Evolutionary conservation across 2,113 vertebrate genomes (phyloP), one percentile per base, ranked within the genome.

Genomic region (Plectropomus leopardus): DNA sequence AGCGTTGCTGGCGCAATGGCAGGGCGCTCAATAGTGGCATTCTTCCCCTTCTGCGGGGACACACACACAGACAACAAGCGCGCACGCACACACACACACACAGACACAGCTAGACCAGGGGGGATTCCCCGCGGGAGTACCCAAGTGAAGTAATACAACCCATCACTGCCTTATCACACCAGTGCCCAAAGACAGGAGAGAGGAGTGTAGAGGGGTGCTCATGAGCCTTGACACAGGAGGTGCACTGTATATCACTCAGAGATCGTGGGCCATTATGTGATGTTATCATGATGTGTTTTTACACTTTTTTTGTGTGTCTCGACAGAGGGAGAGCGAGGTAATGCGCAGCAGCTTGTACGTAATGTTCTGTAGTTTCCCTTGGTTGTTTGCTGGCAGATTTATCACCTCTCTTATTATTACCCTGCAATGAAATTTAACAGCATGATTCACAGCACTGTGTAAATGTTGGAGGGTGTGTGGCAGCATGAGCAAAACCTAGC

Each of bases 131-230:
- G 21, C 44, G 86, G 87, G 89, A 92, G 81, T 72, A 73, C 89
- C 91, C 90, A 79, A 86, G 77, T 82, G 82, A 69, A 85, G 92
- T 86, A 93, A 94, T 66, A 89, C 84, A 89, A 93, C 61, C 91
- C 90, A 86, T 82, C 89, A 57, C 82, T 73, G 90, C 89, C 90
- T 94, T 93, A 94, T 93, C 92, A 92, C 89, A 89, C 92, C 92
- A 91, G 80, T 93, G 92, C 86, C 85, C 92, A 93, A 91, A 91
- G 83, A 94, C 92, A 94, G 90, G 89, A 72, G 79, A 84, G 80
- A 77, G 65, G 73, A 90, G 89, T 84, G 86, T 85, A 81, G 60
- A 64, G 78, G 83, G 77, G 88, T 73, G 82, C 89, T 89, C 83
- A 83, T 64, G 78, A 86, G 70, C 78, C 71, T 26, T 40, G 55